Evolutionary conservation across 2,888 invertebrate species (phyloP).

Genomic region (Drosophila phalerata): DNA sequence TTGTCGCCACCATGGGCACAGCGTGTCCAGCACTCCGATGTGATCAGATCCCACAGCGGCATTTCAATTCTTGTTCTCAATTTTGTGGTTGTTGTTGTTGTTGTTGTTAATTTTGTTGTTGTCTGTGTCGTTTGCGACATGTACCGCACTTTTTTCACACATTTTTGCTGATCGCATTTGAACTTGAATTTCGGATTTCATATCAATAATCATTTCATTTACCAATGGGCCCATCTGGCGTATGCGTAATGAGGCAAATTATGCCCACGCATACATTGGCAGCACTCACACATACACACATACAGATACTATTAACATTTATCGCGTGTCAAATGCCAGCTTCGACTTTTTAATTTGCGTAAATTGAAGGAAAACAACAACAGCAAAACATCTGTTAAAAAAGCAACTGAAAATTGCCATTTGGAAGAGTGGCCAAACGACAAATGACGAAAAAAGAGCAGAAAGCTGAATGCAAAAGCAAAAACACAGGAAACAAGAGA

Average conservation of each 20-base stretch:
- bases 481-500: background rate
- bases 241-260: slow-evolving; percentile 69
- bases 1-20: slow-evolving; percentile 43
- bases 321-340: slow-evolving; percentile 72
- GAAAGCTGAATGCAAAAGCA: background rate
- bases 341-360: slow-evolving; percentile 77
- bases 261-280: slow-evolving; percentile 26
- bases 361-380: slow-evolving; percentile 46
- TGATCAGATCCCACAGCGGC: slow-evolving; percentile 17
- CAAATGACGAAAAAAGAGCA: slow-evolving; percentile 15
- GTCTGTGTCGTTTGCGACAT: slow-evolving; percentile 58
- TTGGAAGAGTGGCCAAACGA: slow-evolving; percentile 41
- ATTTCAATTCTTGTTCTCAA: slow-evolving; percentile 20
- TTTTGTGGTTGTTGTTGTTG: slow-evolving; percentile 13
- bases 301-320: slow-evolving; percentile 51
- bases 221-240: slow-evolving; percentile 65
- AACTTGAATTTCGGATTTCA: slow-evolving; percentile 27
- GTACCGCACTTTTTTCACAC: slow-evolving; percentile 71
- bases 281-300: slow-evolving; percentile 14
- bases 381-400: slow-evolving; percentile 42
- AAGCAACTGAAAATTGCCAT: slow-evolving; percentile 40
- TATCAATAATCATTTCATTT: slow-evolving; percentile 48
- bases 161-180: slow-evolving; percentile 50
- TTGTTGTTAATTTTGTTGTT: slow-evolving; percentile 38
- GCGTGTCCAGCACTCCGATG: slow-evolving; percentile 9